Conservation (phyloP, 2,888 invertebrate genomes). For the Melangyna quadrimaculata region DNA sequence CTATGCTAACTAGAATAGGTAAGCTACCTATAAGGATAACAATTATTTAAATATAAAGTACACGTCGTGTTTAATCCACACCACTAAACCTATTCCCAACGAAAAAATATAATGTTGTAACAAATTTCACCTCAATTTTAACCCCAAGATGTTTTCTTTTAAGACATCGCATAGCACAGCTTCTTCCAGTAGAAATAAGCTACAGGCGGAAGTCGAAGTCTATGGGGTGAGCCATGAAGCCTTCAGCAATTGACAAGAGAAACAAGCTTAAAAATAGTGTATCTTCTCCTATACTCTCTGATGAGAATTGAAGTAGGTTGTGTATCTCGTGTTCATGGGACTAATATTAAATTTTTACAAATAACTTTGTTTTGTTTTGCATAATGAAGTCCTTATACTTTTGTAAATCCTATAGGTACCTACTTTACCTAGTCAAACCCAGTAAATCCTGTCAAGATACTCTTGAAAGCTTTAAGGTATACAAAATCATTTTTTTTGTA, state of each 20-base stretch:
- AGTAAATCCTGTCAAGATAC: not conserved
- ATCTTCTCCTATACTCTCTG: not conserved
- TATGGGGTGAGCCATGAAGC: not conserved
- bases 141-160: slow-evolving; percentile 1
- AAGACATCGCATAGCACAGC: not conserved
- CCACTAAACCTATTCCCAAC: not conserved
- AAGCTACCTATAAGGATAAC: not conserved
- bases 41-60: slow-evolving; percentile 17
- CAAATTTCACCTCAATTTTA: not conserved
- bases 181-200: not conserved
- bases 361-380: slow-evolving; percentile 57
- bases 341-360: slow-evolving; percentile 48
- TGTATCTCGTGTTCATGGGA: not conserved
- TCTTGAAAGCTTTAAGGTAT: not conserved
- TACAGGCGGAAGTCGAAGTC: not conserved
- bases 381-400: slow-evolving; percentile 45
- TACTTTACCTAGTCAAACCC: no score
- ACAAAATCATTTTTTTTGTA: not conserved
- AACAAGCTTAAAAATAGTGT: not conserved
- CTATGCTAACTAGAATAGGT: not conserved
- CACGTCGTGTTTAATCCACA: slow-evolving; percentile 20
- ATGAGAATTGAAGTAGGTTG: slow-evolving; percentile 8
- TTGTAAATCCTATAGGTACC: not conserved
- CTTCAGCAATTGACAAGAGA: slow-evolving; percentile 9
- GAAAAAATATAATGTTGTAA: not conserved